Evolutionary conservation across 2,797 vertebrate species (phyloP).

Genomic region (Serranus cabrilla): DNA sequence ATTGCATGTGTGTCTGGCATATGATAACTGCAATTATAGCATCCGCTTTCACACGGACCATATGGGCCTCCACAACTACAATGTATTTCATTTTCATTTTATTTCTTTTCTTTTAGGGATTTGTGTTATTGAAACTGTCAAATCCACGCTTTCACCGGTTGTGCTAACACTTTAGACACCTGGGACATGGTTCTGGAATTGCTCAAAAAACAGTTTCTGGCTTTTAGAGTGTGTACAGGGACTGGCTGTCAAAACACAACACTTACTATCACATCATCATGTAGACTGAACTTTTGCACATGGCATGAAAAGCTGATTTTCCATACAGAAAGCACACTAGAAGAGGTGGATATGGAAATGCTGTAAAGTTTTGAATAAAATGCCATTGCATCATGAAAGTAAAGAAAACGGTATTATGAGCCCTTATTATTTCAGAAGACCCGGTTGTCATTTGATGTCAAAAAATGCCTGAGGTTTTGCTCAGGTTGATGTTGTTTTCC

Average conservation of each 20-base stretch:
- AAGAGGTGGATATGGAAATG: conserved; percentile 24
- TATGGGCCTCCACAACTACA: neutral
- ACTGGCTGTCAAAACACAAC: conserved; percentile 57
- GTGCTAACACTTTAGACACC: conserved; percentile 36
- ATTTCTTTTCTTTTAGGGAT: conserved; percentile 11
- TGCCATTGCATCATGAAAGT: conserved; percentile 33
- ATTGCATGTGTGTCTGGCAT: neutral
- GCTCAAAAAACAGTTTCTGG: conserved; percentile 35
- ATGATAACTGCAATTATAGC: conserved; percentile 4
- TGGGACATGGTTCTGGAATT: conserved; percentile 39
- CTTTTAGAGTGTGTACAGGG: conserved; percentile 45
- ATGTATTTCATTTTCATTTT: neutral
- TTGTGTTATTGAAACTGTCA: conserved; percentile 43
- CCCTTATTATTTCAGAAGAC: neutral
- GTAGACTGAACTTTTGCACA: conserved; percentile 33
- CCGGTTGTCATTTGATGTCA: conserved; percentile 25
- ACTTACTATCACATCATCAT: conserved; percentile 44
- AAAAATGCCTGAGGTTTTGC: conserved; percentile 21
- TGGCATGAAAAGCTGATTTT: conserved; percentile 38
- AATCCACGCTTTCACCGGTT: conserved; percentile 27
- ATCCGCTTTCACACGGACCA: neutral
- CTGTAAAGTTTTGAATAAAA: conserved; percentile 22
- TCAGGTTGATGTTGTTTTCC: conserved; percentile 10
- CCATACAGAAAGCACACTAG: conserved; percentile 14
- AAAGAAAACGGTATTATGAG: conserved; percentile 2